These are phyloP conservation scores for Melanargia galathea DNA, from an alignment of 2,888 invertebrate species.

Conservation along the genomic window DNA sequence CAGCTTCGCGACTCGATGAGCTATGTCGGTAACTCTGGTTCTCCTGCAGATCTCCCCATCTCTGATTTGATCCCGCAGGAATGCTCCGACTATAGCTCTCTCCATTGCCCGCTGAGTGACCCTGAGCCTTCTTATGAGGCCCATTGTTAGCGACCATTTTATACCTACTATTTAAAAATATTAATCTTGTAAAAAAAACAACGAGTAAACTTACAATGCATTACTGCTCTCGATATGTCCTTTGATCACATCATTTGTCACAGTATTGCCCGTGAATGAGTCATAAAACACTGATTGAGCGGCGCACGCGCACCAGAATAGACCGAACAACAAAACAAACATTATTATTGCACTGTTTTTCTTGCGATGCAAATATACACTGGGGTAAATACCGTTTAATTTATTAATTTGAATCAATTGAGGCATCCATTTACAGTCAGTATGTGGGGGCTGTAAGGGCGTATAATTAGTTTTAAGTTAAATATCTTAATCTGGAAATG, in stretches of 20 bases:
- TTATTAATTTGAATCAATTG: neutral
- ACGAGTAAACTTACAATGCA: constrained; percentile 1
- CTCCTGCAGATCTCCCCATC: too few species aligned
- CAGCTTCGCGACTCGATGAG: too few species aligned
- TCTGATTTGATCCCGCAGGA: too few species aligned
- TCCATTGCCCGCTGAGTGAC: too few species aligned
- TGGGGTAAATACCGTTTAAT: neutral
- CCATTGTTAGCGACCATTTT: too few species aligned
- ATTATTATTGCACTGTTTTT: constrained; percentile 1
- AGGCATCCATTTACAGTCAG: too few species aligned
- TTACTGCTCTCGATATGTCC: constrained; percentile 4
- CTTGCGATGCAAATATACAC: neutral
- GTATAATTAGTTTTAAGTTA: neutral
- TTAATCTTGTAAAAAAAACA: neutral
- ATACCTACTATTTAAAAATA: too few species aligned
- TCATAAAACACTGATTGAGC: constrained; percentile 5
- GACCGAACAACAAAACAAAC: neutral
- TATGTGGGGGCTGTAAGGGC: too few species aligned
- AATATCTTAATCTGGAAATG: neutral
- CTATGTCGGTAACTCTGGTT: too few species aligned
- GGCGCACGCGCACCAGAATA: neutral
- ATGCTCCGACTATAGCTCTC: too few species aligned
- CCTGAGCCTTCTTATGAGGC: too few species aligned
- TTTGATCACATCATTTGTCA: neutral
- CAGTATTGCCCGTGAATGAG: constrained; percentile 2